phyloP scores from a whole-genome alignment of 2,113 vertebrate species.

The Microtus richardsoni region DNA sequence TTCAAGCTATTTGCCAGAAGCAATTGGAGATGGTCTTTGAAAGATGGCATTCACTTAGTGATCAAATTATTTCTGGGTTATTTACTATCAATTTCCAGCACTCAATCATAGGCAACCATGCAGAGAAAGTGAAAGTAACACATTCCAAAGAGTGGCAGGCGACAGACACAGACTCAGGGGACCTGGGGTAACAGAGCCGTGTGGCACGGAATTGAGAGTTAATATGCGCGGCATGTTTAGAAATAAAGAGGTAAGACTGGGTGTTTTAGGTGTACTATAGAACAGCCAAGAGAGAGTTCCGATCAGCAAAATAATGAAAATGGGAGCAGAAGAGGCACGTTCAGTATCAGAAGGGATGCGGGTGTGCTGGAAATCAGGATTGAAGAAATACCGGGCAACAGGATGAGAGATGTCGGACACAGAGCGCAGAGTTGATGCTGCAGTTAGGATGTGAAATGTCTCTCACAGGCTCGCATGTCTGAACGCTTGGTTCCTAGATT shows the following conservation, averaged over 20 bases:
- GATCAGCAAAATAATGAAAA: background rate
- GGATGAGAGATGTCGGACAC: too few relatives aligned
- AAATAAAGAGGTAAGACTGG: background rate
- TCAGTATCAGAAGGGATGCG: background rate
- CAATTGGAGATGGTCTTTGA: background rate
- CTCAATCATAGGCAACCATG: slow-evolving; percentile 11
- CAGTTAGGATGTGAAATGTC: background rate
- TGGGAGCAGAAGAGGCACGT: background rate
- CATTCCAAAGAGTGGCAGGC: background rate
- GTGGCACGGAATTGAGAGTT: background rate
- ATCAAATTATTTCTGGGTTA: slow-evolving; percentile 53
- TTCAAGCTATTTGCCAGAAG: background rate
- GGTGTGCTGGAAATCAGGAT: background rate
- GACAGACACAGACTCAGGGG: background rate
- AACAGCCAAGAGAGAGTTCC: background rate
- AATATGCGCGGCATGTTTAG: background rate
- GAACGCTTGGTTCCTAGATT: background rate
- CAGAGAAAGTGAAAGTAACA: slow-evolving; percentile 30
- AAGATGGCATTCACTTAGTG: background rate
- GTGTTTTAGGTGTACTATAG: background rate
- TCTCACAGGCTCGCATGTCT: background rate
- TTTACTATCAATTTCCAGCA: slow-evolving; percentile 24
- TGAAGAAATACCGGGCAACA: too few relatives aligned
- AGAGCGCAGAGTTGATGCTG: background rate
- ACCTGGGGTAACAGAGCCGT: background rate